Base-by-base conservation (phyloP, 1,140 invertebrate species). In the Drosophila pectinifera region DNA sequence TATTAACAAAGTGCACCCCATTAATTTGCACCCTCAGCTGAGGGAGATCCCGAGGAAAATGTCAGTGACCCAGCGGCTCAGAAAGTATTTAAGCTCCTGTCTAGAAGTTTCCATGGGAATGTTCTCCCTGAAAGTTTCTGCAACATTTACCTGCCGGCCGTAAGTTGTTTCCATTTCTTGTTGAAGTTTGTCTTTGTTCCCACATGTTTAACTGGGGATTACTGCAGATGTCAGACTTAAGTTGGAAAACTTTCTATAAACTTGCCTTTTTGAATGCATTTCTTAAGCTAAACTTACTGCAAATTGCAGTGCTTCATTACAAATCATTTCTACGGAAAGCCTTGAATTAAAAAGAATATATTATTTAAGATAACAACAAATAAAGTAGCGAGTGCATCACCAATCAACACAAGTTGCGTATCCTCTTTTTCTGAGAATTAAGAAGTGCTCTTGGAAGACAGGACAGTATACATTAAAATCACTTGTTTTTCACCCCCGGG, bases 61-160 rank as follows among this genome's bases (percentile, higher is more conserved):
- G 68, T 54, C 67, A 42, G 39, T 73, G 49, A 39, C 42, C 57
- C 24, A 20, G 39, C 22, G 18, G 13, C 20, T 39, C 34, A 22
- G 10, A 63, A 34, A 53, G 36, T 13, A 18, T 55, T 14, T 24
- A 53, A 51, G 36, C 16, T 20, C 20, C 38, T 41, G 48, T 20
- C 26, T 64, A 51, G 20, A 31, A 39, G 51, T 65, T 75, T 75
- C 26, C 38, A 49, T 20, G 64, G 36, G 42, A 74, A 55, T 54
- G 63, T 56, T 7, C 38, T 18, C 11, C 39, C 16, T 41, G 34
- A 69, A 69, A 56, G 64, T 46, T 69, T 70, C 10, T 46, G 34
- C 38, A 39, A 34, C 62, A 67, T 31, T 36, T 54, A 39, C 46
- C 39, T 65, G 51, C 3, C 28, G 10, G 8, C 51, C 5, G 14